These are phyloP conservation scores for Morbakka virulenta DNA, from an alignment of 30 jellyfish, hydroid and myxozoan genomes.

Conservation along the genomic window DNA sequence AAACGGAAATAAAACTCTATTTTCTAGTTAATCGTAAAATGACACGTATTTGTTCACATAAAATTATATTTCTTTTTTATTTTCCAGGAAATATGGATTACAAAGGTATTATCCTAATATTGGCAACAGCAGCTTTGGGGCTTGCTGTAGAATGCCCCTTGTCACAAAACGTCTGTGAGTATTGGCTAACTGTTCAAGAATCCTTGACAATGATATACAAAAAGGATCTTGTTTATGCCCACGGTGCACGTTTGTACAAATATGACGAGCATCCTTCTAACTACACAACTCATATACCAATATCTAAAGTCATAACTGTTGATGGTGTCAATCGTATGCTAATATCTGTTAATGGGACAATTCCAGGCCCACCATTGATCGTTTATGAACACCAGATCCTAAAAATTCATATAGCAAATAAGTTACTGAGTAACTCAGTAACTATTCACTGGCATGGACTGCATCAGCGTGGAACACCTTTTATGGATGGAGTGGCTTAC, in stretches of 20 bases:
- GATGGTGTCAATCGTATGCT: constrained; percentile 94
- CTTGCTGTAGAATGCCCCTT: constrained; percentile 7
- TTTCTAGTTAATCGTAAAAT: too few species aligned
- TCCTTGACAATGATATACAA: constrained; percentile 81
- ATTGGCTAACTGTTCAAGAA: constrained; percentile 81
- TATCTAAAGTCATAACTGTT: constrained; percentile 78
- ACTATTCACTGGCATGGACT: constrained; percentile 94
- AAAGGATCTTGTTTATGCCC: constrained; percentile 85
- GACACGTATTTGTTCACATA: too few species aligned
- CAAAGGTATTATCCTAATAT: background rate
- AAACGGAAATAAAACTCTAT: too few species aligned
- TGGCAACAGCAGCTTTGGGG: background rate
- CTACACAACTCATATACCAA: constrained; percentile 69
- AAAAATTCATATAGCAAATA: constrained; percentile 73
- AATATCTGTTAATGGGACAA: constrained; percentile 74
- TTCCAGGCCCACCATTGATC: constrained; percentile 93
- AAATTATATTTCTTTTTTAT: too few species aligned
- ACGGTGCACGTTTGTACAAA: constrained; percentile 54
- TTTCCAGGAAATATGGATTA: too few species aligned
- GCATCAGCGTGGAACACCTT: constrained; percentile 92
- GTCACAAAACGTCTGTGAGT: constrained; percentile 61
- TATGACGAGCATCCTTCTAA: constrained; percentile 84
- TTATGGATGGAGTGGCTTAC: constrained; percentile 95
- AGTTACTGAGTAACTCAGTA: constrained; percentile 80
- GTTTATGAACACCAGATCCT: constrained; percentile 90